A percentile compares a stretch with the other conserved stretches of the same genome.
Conservation (phyloP, 2,797 vertebrate species). For the Capromys pilorides region DNA sequence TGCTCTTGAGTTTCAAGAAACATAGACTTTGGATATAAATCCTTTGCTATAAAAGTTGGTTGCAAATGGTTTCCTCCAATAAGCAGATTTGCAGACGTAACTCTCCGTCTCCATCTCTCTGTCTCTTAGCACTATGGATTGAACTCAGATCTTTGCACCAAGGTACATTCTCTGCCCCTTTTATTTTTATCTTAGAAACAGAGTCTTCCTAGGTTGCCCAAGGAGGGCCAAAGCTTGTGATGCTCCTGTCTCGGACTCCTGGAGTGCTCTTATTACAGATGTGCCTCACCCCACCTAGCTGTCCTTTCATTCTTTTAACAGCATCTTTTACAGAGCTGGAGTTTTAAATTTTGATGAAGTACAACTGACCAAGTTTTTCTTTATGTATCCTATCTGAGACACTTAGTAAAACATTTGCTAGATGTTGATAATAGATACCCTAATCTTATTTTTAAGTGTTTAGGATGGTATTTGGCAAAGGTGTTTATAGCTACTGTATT, state of each 20-base stretch:
- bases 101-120: background rate
- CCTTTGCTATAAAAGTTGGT: background rate
- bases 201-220: background rate
- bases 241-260: background rate
- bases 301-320: background rate
- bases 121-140: background rate
- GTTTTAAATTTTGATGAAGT: background rate
- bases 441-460: background rate
- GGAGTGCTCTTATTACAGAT: background rate
- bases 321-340: background rate
- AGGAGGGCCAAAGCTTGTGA: background rate
- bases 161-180: background rate
- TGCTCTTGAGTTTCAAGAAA: slow-evolving; percentile 41
- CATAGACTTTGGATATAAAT: slow-evolving; percentile 8
- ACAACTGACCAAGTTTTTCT: background rate
- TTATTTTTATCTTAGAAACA: background rate
- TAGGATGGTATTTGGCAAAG: background rate
- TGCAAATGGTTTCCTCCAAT: slow-evolving; percentile 18
- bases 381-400: background rate
- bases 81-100: background rate
- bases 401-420: background rate
- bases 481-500: background rate
- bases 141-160: background rate
- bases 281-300: background rate
- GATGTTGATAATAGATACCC: background rate